phyloP scores from a whole-genome alignment of 2,797 vertebrate genomes.

The Cetoscarus ocellatus region DNA sequence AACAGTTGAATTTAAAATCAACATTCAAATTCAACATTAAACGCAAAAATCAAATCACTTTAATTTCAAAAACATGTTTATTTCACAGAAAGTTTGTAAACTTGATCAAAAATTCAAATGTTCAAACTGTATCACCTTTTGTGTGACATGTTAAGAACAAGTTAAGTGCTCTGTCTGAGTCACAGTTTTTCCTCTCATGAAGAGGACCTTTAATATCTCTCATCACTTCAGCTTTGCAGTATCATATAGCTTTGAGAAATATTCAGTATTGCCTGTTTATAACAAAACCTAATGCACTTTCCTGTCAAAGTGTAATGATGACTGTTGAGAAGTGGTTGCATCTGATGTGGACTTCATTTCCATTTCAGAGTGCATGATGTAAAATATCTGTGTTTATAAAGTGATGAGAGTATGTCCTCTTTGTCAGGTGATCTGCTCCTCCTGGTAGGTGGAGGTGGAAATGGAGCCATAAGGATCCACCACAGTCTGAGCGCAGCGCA shows the following conservation, averaged over 20 bases:
- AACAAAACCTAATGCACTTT: slow-evolving; percentile 1
- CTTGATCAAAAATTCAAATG: not conserved
- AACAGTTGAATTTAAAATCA: no score
- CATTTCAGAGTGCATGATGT: not conserved
- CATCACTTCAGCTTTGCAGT: not conserved
- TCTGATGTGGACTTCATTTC: not conserved
- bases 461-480: slow-evolving; percentile 87
- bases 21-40: no score
- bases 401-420: not conserved
- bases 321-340: not conserved
- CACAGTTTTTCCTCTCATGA: not conserved
- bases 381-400: not conserved
- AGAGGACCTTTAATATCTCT: not conserved
- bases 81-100: not conserved
- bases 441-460: slow-evolving; percentile 87
- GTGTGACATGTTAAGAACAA: not conserved
- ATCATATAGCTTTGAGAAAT: not conserved
- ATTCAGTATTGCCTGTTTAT: not conserved
- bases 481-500: slow-evolving; percentile 87
- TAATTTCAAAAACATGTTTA: not conserved
- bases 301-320: not conserved
- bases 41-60: not conserved
- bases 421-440: slow-evolving; percentile 85
- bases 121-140: not conserved
- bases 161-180: not conserved